Conservation (phyloP, 2,113 vertebrate species). For the Suncus etruscus region DNA sequence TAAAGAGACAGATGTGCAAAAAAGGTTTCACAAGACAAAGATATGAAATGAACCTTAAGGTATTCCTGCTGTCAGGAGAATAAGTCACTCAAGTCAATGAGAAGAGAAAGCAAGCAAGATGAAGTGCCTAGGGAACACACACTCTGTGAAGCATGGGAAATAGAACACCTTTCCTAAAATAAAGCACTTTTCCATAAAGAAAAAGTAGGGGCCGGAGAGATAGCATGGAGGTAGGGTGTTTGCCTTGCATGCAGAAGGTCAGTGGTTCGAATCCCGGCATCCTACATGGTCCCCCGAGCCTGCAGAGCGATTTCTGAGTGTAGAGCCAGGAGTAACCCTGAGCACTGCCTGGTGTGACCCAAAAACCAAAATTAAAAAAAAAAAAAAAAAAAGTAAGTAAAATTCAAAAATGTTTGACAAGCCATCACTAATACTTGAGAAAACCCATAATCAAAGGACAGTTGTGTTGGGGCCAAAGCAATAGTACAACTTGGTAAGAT, state of each 20-base stretch:
- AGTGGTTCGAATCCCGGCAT: no score
- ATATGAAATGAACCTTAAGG: conserved; percentile 14
- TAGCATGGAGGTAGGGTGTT: no score
- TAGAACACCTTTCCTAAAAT: conserved; percentile 2
- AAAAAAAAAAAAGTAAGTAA: conserved; percentile 6
- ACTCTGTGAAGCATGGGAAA: not conserved
- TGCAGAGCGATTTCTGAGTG: no score
- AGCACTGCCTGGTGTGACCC: no score
- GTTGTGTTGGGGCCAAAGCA: no score
- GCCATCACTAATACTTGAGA: not conserved
- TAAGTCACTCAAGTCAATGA: not conserved
- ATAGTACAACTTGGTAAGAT: no score
- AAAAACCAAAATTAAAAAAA: not conserved
- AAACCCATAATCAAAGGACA: conserved; percentile 28
- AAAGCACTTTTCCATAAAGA: not conserved
- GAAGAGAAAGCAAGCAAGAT: conserved; percentile 5
- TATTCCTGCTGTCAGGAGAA: not conserved
- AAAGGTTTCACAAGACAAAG: conserved; percentile 7
- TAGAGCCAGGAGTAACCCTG: no score
- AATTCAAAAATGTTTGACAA: not conserved
- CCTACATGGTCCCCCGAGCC: no score
- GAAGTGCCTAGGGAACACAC: conserved; percentile 5
- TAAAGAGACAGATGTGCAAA: not conserved
- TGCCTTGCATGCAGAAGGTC: no score
- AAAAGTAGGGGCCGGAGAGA: not conserved